These are phyloP conservation scores for Phrynosoma platyrhinos DNA, from an alignment of 2,113 vertebrate species.

Conservation along the genomic window DNA sequence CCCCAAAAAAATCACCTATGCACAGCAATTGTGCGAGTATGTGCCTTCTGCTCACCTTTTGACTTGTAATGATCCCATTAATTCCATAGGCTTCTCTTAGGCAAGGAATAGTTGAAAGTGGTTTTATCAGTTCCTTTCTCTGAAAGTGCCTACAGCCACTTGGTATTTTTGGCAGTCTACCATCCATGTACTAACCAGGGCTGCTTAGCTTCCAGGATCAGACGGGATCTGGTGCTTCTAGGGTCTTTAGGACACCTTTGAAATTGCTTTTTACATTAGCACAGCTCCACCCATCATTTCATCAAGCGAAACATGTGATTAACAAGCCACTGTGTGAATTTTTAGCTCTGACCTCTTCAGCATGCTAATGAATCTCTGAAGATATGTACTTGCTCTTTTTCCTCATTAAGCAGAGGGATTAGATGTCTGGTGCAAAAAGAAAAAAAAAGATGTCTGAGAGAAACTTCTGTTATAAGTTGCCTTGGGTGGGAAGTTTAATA, in stretches of 20 bases:
- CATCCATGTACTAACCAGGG: too few relatives aligned
- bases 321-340: background rate
- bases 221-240: too few relatives aligned
- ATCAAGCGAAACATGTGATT: background rate
- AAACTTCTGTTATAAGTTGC: background rate
- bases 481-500: constrained; percentile 1
- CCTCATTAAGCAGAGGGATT: constrained; percentile 25
- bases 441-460: background rate
- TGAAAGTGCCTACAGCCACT: too few relatives aligned
- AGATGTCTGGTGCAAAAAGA: background rate
- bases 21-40: background rate
- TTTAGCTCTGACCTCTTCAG: fast-evolving
- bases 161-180: too few relatives aligned
- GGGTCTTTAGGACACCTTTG: background rate
- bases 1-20: background rate
- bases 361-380: background rate
- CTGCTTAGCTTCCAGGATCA: too few relatives aligned
- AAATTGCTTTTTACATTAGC: background rate
- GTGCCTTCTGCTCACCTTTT: too few relatives aligned
- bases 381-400: constrained; percentile 1
- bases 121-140: too few relatives aligned
- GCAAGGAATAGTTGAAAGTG: too few relatives aligned
- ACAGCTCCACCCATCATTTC: background rate
- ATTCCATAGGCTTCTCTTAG: too few relatives aligned
- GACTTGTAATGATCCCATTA: too few relatives aligned